Percentiles rank a stretch among this genome's conserved stretches.
Evolutionary conservation across 2,113 vertebrate genomes (phyloP).

Genomic region (Orientallactaga bullata): DNA sequence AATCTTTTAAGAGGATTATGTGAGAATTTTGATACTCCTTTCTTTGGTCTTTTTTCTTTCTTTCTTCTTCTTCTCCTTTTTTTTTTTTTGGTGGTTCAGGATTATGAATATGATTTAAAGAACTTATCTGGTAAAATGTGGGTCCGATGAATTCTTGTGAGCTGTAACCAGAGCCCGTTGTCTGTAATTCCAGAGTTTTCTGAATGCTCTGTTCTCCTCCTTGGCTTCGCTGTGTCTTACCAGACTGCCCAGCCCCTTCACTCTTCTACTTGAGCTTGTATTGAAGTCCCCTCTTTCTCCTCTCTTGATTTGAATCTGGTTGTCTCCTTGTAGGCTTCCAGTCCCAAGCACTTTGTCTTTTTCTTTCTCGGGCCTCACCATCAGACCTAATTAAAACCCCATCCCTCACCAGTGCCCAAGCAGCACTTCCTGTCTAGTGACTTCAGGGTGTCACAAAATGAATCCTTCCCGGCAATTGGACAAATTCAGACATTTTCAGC

Average conservation of each 20-base stretch:
- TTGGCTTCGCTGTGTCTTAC: background rate
- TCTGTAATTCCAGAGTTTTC: background rate
- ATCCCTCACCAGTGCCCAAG: background rate
- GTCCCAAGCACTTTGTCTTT: background rate
- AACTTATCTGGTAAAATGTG: conserved; percentile 34
- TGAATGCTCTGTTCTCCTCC: background rate
- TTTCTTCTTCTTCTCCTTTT: conserved; percentile 30
- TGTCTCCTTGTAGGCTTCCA: background rate
- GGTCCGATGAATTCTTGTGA: background rate
- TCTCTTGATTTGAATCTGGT: background rate
- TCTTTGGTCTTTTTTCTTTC: background rate
- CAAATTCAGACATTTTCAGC: background rate
- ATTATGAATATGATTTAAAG: conserved; percentile 49
- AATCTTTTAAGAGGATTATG: conserved; percentile 77
- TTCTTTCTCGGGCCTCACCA: background rate
- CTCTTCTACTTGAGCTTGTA: background rate
- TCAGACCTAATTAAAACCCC: background rate
- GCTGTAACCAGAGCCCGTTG: background rate
- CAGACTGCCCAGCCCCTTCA: rapidly evolving
- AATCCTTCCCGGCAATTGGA: background rate
- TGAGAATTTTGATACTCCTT: conserved; percentile 67
- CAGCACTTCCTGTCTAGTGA: background rate
- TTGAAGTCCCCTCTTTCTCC: background rate
- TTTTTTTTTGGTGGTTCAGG: conserved; percentile 38
- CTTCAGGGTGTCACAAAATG: background rate